Base-by-base conservation (phyloP, 2,113 vertebrate species). In the mouse (Mus musculus) region DNA sequence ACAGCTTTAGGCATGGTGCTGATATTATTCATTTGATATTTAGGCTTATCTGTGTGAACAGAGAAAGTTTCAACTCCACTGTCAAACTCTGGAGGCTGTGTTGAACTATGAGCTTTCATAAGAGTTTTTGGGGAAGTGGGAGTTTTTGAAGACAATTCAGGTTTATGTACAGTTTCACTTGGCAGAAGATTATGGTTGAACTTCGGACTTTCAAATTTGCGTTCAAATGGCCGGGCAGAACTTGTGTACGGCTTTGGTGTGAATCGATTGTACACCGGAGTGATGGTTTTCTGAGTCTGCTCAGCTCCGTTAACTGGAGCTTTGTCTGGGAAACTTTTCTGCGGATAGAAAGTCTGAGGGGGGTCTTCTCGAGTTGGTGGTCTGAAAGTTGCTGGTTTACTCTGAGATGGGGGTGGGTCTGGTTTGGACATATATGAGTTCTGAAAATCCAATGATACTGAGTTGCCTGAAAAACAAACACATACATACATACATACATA, bases 171-270 rank as follows among this genome's bases (percentile, higher is more conserved):
- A 81, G 98, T 98, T 98, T 99, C 99, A 73, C 99, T 99, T 96
- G 99, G 99, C 98, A 99, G 98, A 97, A 99, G 99, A 97, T 99
- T 99, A 97, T 99, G 99, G 98, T 99, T 99, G 98, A 99, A 99
- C 97, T 99, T 99, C 0, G 99, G 99, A 94, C 99, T 99, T 96
- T 99, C 99, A 69, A 99, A 99, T 98, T 99, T 99, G 98, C 99
- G 99, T 97, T 99, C 99, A 80, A 99, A 99, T 5, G 99, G 99
- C 72, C 99, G 98, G 10, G 99, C 99, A 33, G 99, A 98, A 97
- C 98, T 99, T 67, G 98, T 99, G 95, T 99, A 99, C 14, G 99
- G 99, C 97, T 99, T 99, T 87, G 99, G 98, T 94, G 99, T 99
- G 94, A 99, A 99, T 94, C 98, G 99, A 96, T 98, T 99, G 59